phyloP scores from a whole-genome alignment of 2,797 vertebrate genomes.

The Heliangelus exortis region DNA sequence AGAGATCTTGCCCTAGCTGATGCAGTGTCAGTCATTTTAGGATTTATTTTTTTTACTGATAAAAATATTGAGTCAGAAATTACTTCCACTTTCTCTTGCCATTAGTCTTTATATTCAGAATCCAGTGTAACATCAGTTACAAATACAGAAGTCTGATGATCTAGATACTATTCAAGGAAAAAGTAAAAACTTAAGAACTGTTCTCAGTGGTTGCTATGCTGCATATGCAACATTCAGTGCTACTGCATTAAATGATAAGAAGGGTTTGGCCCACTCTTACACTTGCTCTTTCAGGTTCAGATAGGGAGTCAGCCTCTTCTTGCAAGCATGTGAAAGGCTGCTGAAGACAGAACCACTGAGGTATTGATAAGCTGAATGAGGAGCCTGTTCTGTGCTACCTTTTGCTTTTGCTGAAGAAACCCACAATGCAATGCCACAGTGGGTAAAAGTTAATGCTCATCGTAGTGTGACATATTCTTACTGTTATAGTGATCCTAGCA shows the following conservation, averaged over 20 bases:
- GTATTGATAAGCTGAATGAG: background rate
- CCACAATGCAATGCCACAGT: background rate
- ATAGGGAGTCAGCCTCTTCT: background rate
- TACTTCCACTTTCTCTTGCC: background rate
- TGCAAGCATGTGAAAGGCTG: background rate
- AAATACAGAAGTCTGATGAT: background rate
- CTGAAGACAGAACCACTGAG: background rate
- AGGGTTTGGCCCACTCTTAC: background rate
- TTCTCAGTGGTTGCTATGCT: background rate
- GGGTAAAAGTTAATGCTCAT: background rate
- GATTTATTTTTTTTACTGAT: background rate
- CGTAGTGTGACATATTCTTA: background rate
- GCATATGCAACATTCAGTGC: background rate
- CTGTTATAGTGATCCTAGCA: background rate
- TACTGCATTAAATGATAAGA: background rate
- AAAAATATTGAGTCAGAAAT: background rate
- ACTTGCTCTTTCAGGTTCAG: background rate
- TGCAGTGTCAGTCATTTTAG: background rate
- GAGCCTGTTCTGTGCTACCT: background rate
- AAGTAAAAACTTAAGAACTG: background rate
- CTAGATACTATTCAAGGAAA: background rate
- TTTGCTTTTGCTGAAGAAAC: background rate
- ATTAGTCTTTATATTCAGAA: background rate
- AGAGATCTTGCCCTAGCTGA: background rate
- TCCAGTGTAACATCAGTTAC: background rate